phyloP scores from a whole-genome alignment of 2,113 vertebrate genomes.

The Macquaria ambigua region DNA sequence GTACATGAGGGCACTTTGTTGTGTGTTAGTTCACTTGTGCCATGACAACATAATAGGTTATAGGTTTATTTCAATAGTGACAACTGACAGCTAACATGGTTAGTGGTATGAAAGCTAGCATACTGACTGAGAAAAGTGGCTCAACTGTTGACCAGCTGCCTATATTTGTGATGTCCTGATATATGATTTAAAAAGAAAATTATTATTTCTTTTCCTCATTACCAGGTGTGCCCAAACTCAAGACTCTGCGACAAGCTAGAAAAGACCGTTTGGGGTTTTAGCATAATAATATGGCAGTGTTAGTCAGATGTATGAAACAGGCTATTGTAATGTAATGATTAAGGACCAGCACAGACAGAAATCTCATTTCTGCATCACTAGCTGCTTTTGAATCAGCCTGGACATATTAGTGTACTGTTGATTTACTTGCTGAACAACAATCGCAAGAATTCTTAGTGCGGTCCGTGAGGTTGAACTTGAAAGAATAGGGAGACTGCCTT shows the following conservation, averaged over 20 bases:
- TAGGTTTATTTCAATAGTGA: background rate
- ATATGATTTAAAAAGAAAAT: background rate
- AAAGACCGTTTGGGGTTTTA: background rate
- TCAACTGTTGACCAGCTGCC: background rate
- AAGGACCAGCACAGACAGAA: background rate
- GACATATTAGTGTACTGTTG: background rate
- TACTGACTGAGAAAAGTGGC: background rate
- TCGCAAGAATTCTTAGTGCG: background rate
- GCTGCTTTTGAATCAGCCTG: background rate
- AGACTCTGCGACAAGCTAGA: background rate
- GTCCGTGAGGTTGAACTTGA: background rate
- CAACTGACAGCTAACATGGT: background rate
- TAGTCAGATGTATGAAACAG: conserved; percentile 3
- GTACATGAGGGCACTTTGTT: background rate
- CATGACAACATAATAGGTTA: background rate
- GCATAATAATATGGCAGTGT: background rate
- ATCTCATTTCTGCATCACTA: background rate
- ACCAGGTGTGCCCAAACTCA: background rate
- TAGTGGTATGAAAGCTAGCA: background rate
- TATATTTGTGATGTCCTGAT: background rate
- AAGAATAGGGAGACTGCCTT: background rate
- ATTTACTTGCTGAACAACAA: background rate
- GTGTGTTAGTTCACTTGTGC: background rate
- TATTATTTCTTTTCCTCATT: background rate
- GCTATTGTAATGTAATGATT: background rate